Evolutionary conservation across 1,140 invertebrate species (phyloP), one percentile per base, ranked within the genome.

Genomic region (Whitmania pigra): DNA sequence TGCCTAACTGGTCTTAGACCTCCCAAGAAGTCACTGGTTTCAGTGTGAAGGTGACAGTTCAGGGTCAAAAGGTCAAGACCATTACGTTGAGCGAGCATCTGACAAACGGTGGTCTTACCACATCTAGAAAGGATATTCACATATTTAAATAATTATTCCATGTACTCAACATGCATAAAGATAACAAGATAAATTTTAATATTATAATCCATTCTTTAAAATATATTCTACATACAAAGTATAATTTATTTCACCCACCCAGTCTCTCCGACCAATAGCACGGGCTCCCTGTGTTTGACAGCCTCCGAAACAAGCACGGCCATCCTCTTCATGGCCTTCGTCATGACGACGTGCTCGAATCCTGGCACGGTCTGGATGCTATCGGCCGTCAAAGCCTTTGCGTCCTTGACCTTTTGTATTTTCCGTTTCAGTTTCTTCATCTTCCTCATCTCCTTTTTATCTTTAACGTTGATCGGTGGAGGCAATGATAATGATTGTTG

Each of bases 11-110:
- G 97, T 76, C 96, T 84, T 5, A 99, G 82, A 60, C 93, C 93
- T 67, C 97, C 97, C 15, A 99, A 84, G 79, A 99, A 98, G 83
- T 99, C 97, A 0, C 94, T 88, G 77, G 93, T 92, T 82, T 99
- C 97, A 3, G 94, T 96, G 79, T 99, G 92, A 89, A 97, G 93
- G 79, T 99, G 96, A 84, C 96, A 99, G 83, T 98, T 99, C 0
- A 99, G 87, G 43, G 88, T 87, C 67, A 88, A 84, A 27, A 98
- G 82, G 67, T 86, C 81, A 72, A 88, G 86, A 0, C 83, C 76
- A 60, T 86, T 86, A 53, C 91, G 80, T 31, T 84, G 82, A 22
- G 93, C 88, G 67, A 93, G 85, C 31, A 96, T 69, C 77, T 99
- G 93, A 77, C 94, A 96, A 25, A 97, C 86, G 0, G 94, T 97